phyloP scores from a whole-genome alignment of 2,888 invertebrate species.

The Sympetrum striolatum region DNA sequence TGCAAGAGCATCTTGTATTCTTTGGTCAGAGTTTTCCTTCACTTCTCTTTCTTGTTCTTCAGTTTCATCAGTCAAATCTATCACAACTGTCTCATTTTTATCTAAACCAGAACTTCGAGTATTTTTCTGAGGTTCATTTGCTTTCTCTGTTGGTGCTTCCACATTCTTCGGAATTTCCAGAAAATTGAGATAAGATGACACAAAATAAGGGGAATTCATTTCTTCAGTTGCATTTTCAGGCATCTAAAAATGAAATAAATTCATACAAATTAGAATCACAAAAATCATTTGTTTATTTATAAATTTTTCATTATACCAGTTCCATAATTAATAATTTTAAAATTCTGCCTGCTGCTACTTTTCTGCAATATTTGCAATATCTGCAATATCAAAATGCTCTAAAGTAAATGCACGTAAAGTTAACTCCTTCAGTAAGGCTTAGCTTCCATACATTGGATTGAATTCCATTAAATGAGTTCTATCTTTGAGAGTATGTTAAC shows the following conservation, averaged over 20 bases:
- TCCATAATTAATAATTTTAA: too few species aligned
- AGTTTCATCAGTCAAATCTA: not conserved
- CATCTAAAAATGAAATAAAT: not conserved
- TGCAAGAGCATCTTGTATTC: not conserved
- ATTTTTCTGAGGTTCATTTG: not conserved
- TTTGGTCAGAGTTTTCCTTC: not conserved
- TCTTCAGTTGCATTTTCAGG: not conserved
- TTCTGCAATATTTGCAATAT: too few species aligned
- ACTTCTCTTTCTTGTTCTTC: not conserved
- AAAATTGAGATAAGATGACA: not conserved
- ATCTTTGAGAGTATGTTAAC: too few species aligned
- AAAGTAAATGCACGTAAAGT: too few species aligned
- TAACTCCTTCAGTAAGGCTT: too few species aligned
- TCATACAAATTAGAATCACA: too few species aligned
- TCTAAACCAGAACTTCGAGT: not conserved
- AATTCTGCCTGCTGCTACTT: too few species aligned
- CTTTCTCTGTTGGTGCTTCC: not conserved
- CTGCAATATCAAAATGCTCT: too few species aligned
- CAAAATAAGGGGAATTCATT: constrained; percentile 4
- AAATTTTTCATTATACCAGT: too few species aligned
- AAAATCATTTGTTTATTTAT: too few species aligned
- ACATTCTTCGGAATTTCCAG: not conserved
- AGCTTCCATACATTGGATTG: too few species aligned
- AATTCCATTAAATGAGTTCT: too few species aligned
- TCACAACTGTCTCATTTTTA: not conserved